phyloP scores from a whole-genome alignment of 2,888 invertebrate genomes.

The Apodemia zela region DNA sequence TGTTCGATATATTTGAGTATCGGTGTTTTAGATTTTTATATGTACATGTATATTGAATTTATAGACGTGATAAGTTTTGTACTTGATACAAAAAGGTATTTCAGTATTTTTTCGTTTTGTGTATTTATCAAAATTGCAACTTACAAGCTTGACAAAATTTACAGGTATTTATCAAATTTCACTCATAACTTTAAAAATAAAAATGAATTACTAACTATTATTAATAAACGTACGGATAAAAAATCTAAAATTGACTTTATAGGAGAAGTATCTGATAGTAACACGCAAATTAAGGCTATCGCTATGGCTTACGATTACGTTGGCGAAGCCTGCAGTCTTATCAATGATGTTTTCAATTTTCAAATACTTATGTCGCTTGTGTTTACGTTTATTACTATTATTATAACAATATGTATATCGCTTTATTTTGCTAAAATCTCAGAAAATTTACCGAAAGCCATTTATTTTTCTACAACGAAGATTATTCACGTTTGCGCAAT shows the following conservation, averaged over 20 bases:
- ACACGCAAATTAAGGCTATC: slow-evolving; percentile 34
- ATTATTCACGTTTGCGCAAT: neutral
- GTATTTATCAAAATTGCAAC: slow-evolving; percentile 43
- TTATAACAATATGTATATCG: neutral
- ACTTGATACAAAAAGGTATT: slow-evolving; percentile 24
- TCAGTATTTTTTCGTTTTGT: slow-evolving; percentile 38
- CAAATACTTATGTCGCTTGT: neutral
- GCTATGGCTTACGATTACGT: slow-evolving; percentile 32
- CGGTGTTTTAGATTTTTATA: neutral
- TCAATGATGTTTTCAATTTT: slow-evolving; percentile 40
- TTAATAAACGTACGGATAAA: neutral
- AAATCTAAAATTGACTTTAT: slow-evolving; percentile 4
- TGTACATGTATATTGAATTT: neutral
- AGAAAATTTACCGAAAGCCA: neutral
- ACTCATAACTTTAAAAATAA: slow-evolving; percentile 31
- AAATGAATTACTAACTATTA: neutral
- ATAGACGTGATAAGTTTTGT: neutral
- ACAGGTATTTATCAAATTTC: slow-evolving; percentile 46
- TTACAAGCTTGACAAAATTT: slow-evolving; percentile 43
- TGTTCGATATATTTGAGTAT: neutral
- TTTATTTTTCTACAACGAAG: neutral
- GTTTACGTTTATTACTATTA: neutral
- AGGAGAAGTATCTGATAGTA: slow-evolving; percentile 7
- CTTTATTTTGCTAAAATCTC: neutral
- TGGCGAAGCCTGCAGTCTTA: slow-evolving; percentile 39